Percentiles rank a stretch among this genome's conserved stretches.
phyloP scores from a whole-genome alignment of 2,113 vertebrate species.

The Globicephala melas region DNA sequence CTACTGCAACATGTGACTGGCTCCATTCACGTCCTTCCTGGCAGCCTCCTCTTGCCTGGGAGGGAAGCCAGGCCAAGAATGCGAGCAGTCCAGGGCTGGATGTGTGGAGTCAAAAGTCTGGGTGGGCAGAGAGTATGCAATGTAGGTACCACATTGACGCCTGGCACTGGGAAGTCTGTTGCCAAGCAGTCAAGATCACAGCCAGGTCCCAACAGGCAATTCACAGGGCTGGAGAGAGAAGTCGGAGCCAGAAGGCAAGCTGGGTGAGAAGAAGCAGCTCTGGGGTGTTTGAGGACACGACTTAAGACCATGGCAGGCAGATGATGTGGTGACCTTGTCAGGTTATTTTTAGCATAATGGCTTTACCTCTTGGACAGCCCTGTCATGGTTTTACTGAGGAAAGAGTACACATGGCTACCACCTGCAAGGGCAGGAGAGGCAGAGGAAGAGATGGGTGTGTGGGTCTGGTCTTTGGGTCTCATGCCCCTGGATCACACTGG shows the following conservation, averaged over 20 bases:
- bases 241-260: slow-evolving; percentile 9
- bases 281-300: slow-evolving; percentile 37
- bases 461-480: not conserved
- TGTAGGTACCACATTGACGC: not conserved
- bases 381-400: not conserved
- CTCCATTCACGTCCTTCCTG: not conserved
- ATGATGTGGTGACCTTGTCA: not conserved
- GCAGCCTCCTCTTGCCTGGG: not conserved
- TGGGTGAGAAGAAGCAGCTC: not conserved
- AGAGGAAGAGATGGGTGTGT: not conserved
- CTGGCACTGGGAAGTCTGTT: not conserved
- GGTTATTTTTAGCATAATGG: slow-evolving; percentile 13
- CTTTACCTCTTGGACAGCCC: not conserved
- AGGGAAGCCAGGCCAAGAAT: not conserved
- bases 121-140: not conserved
- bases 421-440: no score
- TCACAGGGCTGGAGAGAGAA: not conserved
- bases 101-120: not conserved
- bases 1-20: fast-evolving
- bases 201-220: not conserved
- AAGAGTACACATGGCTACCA: not conserved
- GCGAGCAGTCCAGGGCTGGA: not conserved
- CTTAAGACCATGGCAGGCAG: not conserved
- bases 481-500: fast-evolving
- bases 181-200: slow-evolving; percentile 29